Percentiles rank a stretch among this genome's conserved stretches.
Conservation (phyloP, 2,797 vertebrate species). For the Chelidonichthys spinosus region DNA sequence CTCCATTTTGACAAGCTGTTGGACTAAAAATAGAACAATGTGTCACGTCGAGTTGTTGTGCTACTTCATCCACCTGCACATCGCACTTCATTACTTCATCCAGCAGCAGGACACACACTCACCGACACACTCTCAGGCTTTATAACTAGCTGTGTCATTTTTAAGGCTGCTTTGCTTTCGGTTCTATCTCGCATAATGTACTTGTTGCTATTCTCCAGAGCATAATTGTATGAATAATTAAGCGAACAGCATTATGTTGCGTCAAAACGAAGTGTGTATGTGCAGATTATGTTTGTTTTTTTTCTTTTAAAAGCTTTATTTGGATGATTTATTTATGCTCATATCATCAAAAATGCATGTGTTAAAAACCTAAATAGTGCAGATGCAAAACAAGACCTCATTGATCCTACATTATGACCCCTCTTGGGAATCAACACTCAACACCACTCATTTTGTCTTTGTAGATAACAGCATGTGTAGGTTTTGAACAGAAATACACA, state of each 20-base stretch:
- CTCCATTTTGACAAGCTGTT: slow-evolving; percentile 33
- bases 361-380: slow-evolving; percentile 35
- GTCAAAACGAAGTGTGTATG: slow-evolving; percentile 9
- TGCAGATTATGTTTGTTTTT: slow-evolving; percentile 23
- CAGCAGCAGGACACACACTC: slow-evolving; percentile 23
- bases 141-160: slow-evolving; percentile 7
- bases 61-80: slow-evolving; percentile 25
- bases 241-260: slow-evolving; percentile 12
- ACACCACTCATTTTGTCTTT: neutral
- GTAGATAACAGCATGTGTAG: slow-evolving; percentile 5
- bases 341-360: slow-evolving; percentile 58
- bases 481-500: slow-evolving; percentile 7
- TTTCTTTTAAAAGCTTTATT: slow-evolving; percentile 36
- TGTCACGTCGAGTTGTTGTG: slow-evolving; percentile 29
- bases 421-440: slow-evolving; percentile 12
- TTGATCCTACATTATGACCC: slow-evolving; percentile 26
- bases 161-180: neutral
- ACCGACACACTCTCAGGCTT: slow-evolving; percentile 5
- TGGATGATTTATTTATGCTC: slow-evolving; percentile 60
- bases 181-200: neutral
- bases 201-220: slow-evolving; percentile 7
- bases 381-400: slow-evolving; percentile 41
- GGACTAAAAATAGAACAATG: slow-evolving; percentile 60
- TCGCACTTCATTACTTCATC: slow-evolving; percentile 12
- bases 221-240: slow-evolving; percentile 43